Evolutionary conservation across 2,797 vertebrate species (phyloP).

Genomic region (Delichon dasypus): DNA sequence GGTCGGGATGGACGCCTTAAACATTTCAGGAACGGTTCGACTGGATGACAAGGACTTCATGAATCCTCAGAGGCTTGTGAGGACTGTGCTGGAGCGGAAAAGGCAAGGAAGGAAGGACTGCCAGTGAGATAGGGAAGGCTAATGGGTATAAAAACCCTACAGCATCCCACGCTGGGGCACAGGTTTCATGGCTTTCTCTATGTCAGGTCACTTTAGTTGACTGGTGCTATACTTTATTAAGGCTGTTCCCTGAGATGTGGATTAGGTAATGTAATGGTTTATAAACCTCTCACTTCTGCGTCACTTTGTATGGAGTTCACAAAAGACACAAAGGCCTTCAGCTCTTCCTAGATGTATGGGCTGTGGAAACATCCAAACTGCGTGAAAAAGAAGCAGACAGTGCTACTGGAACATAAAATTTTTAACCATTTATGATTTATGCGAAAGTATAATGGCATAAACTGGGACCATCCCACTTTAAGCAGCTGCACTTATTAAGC

Average conservation of each 20-base stretch:
- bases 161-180: fast-evolving
- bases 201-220: background rate
- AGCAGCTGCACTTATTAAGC: background rate
- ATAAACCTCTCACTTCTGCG: background rate
- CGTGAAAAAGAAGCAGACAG: background rate
- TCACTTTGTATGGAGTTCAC: background rate
- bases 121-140: background rate
- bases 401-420: background rate
- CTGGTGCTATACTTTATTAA: background rate
- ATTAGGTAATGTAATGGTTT: background rate
- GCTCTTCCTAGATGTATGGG: background rate
- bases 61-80: background rate
- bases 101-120: background rate
- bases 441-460: background rate
- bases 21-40: background rate
- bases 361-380: background rate
- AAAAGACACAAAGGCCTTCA: background rate
- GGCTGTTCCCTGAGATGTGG: background rate
- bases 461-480: background rate
- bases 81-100: background rate
- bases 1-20: background rate
- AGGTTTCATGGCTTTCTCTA: background rate
- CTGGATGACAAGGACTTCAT: background rate
- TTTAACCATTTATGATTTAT: background rate
- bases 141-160: background rate